A percentile compares a stretch with the other conserved stretches of the same genome.
These are phyloP conservation scores for Antennarius striatus DNA, from an alignment of 2,113 vertebrate species.

Conservation along the genomic window DNA sequence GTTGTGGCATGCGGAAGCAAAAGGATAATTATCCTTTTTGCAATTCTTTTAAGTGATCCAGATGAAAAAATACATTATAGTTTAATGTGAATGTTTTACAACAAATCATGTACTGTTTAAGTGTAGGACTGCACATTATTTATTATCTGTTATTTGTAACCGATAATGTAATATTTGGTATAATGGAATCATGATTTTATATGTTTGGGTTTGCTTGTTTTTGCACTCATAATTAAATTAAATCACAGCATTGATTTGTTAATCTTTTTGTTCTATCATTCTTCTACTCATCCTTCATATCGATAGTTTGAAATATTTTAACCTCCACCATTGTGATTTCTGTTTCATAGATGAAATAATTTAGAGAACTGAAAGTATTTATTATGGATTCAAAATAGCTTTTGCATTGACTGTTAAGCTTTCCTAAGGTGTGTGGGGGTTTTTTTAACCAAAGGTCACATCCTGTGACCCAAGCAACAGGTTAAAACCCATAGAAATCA, in stretches of 20 bases:
- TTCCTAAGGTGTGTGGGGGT: too few relatives aligned
- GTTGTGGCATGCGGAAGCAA: constrained; percentile 36
- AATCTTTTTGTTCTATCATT: neutral
- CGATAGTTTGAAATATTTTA: too few relatives aligned
- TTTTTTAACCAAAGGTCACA: too few relatives aligned
- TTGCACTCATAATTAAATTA: constrained; percentile 22
- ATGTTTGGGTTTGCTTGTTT: constrained; percentile 6
- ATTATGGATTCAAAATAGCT: too few relatives aligned
- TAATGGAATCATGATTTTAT: constrained; percentile 11
- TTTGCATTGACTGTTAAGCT: too few relatives aligned
- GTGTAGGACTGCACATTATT: constrained; percentile 4
- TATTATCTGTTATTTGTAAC: neutral
- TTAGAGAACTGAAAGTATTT: too few relatives aligned
- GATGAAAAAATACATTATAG: neutral
- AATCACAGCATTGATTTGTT: constrained; percentile 2
- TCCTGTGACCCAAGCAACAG: too few relatives aligned
- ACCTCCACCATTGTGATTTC: too few relatives aligned
- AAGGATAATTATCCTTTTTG: constrained; percentile 15
- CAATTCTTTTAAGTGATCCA: neutral
- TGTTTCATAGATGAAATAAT: too few relatives aligned
- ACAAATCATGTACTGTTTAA: neutral
- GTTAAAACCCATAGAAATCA: too few relatives aligned
- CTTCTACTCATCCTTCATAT: neutral
- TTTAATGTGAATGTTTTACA: neutral
- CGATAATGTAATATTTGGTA: neutral